phyloP scores from a whole-genome alignment of 2,113 vertebrate genomes.

The Sebastes schlegelii region DNA sequence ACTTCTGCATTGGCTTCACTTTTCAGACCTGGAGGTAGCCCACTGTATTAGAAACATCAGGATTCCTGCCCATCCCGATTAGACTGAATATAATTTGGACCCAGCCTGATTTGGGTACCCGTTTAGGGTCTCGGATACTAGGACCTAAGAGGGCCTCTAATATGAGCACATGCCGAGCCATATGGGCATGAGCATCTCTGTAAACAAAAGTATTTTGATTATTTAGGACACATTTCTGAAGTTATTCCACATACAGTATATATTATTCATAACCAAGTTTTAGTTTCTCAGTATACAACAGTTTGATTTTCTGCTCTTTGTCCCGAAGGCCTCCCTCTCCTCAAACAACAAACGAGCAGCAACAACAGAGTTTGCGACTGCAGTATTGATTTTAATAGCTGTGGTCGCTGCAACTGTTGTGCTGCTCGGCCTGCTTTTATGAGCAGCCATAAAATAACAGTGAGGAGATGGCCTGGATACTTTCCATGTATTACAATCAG shows the following conservation, averaged over 20 bases:
- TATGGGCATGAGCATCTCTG: background rate
- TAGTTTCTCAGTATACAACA: background rate
- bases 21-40: no score
- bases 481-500: constrained; percentile 87
- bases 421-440: constrained; percentile 81
- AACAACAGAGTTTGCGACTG: constrained; percentile 53
- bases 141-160: background rate
- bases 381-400: constrained; percentile 82
- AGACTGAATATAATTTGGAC: background rate
- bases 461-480: constrained; percentile 83
- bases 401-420: constrained; percentile 66
- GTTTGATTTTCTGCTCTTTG: constrained; percentile 15
- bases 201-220: background rate
- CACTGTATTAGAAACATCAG: no score
- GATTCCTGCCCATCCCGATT: no score
- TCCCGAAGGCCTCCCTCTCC: constrained; percentile 35
- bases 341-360: constrained; percentile 59
- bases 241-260: background rate
- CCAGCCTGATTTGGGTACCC: background rate
- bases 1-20: no score
- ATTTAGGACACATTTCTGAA: background rate
- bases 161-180: background rate
- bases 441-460: constrained; percentile 82
- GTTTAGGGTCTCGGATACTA: no score
- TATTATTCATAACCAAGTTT: background rate